A percentile compares a stretch with the other conserved stretches of the same genome.
Evolutionary conservation across 2,888 invertebrate genomes (phyloP).

Genomic region (Drosophila koepferae): DNA sequence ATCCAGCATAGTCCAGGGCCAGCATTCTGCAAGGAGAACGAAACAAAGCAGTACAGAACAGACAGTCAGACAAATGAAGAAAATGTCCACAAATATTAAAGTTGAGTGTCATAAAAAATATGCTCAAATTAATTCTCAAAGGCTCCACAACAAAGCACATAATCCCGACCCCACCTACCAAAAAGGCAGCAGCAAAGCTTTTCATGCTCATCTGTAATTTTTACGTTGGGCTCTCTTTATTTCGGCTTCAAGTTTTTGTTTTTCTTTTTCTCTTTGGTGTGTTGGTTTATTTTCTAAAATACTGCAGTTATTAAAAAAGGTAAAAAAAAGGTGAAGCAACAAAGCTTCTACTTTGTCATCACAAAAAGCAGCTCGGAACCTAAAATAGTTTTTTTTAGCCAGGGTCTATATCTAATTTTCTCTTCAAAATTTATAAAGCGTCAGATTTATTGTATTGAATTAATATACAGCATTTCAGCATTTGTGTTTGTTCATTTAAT

Average conservation of each 20-base stretch:
- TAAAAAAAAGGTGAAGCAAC: neutral
- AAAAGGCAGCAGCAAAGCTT: constrained; percentile 12
- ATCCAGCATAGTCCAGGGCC: constrained; percentile 89
- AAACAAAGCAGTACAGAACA: constrained; percentile 8
- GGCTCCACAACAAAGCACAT: constrained; percentile 33
- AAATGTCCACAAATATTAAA: constrained; percentile 74
- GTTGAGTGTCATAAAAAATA: constrained; percentile 78
- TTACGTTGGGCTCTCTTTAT: neutral
- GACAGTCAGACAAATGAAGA: constrained; percentile 50
- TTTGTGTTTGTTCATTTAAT: too few species aligned
- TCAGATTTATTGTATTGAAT: too few species aligned
- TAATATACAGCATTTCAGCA: too few species aligned
- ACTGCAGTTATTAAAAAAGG: constrained; percentile 10
- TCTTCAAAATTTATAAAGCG: too few species aligned
- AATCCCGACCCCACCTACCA: constrained; percentile 24
- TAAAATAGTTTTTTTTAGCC: neutral
- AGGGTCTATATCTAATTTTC: too few species aligned
- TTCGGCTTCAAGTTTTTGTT: neutral
- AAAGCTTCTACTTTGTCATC: neutral
- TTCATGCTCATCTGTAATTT: constrained; percentile 24
- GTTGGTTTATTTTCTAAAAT: neutral
- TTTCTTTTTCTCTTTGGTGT: too few species aligned
- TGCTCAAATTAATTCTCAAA: constrained; percentile 72
- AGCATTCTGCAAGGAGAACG: constrained; percentile 84
- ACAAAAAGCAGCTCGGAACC: neutral